Evolutionary conservation across 2,113 vertebrate genomes (phyloP), one percentile per base, ranked within the genome.

Genomic region (Pipra filicauda): DNA sequence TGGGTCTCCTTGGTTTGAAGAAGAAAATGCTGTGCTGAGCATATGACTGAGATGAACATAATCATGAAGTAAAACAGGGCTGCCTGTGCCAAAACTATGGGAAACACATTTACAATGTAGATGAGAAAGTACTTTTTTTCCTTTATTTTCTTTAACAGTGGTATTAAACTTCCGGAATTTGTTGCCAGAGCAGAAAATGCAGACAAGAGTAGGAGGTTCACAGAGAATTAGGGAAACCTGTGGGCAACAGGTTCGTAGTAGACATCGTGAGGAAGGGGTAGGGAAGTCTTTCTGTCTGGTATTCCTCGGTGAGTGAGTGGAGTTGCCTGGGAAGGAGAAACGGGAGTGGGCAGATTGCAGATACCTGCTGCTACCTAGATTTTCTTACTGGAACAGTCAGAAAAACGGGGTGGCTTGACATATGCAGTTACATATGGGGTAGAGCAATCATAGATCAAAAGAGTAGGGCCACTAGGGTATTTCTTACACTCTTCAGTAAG

Each of bases 231-330:
- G 27, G 24, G 19, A 76, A 73, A 52, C 24, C 27, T 7, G 2
- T 35, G 15, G n/a, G 23, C 9, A 65, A 14, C 19, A 62, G 21
- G 19, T 88, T 69, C 22, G 12, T 15, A 46, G 26, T 4, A 77
- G 26, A 22, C 9, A 6, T 37, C 1, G 0, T 2, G 2, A 13
- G 19, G 26, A 70, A 81, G 8, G 10, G 4, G 2, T 37, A 23
- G 43, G 37, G 67, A 77, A 64, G 8, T 10, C 5, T 89, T 84
- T 86, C 37, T 43, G 12, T 46, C 37, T 37, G 9, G 0, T 33
- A 5, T 49, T 69, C 58, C 46, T 54, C 35, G 5, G 12, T 30
- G 33, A 70, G 31, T 9, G 31, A 33, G 33, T 69, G 44, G 7
- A 73, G 9, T 52, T 79, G 7, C 14, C 33, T 80, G 54, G 49